These are phyloP conservation scores for Scortum barcoo DNA, from an alignment of 2,113 vertebrate species.

Conservation along the genomic window DNA sequence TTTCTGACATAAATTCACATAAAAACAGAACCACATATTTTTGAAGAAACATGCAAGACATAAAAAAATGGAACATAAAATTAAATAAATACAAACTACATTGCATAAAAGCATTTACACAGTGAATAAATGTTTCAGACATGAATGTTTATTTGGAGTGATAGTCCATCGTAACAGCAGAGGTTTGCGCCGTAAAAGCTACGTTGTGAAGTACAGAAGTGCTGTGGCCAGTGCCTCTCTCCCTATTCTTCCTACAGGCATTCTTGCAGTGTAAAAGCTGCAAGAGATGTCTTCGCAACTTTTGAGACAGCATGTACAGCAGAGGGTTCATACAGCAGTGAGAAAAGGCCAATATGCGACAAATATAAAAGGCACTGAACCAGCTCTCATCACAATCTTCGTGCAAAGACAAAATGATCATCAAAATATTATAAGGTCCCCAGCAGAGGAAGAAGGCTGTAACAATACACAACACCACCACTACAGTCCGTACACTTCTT, in stretches of 20 bases:
- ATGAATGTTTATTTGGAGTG: neutral
- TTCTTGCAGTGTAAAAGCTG: constrained; percentile 30
- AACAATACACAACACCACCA: constrained; percentile 82
- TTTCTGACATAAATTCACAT: neutral
- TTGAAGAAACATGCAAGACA: neutral
- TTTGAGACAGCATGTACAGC: constrained; percentile 81
- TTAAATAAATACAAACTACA: neutral
- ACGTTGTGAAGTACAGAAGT: neutral
- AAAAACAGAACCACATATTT: neutral
- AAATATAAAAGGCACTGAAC: constrained; percentile 41
- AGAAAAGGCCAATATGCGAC: constrained; percentile 77
- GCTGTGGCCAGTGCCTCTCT: neutral
- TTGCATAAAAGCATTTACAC: neutral
- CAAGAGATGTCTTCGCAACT: constrained; percentile 73
- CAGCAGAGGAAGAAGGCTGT: constrained; percentile 85
- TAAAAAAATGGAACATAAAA: neutral
- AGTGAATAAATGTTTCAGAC: neutral
- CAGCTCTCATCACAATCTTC: constrained; percentile 36
- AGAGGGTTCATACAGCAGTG: constrained; percentile 88
- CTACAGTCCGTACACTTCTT: constrained; percentile 71
- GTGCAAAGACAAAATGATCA: constrained; percentile 51
- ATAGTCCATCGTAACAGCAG: neutral
- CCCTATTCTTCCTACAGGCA: neutral
- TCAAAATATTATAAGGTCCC: constrained; percentile 83
- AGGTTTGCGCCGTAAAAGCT: neutral